Evolutionary conservation across 2,113 vertebrate species (phyloP).

Genomic region (Rhineura floridana): DNA sequence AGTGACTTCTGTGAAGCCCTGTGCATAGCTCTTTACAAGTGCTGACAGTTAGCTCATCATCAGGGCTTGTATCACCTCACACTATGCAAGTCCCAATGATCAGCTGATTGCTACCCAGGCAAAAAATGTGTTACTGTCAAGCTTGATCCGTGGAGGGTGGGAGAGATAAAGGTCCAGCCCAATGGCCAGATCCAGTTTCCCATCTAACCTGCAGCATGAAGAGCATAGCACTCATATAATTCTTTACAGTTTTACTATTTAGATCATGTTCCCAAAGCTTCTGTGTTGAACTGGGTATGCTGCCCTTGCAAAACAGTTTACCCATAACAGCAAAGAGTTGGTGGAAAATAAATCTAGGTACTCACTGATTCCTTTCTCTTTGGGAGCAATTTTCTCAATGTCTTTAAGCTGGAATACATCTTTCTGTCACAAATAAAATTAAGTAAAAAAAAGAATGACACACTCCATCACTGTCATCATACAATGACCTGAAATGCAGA

Average conservation of each 20-base stretch:
- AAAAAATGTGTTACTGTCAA: too few species aligned
- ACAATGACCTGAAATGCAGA: neutral
- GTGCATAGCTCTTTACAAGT: too few species aligned
- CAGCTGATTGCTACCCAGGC: too few species aligned
- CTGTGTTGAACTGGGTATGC: neutral
- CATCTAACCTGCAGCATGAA: neutral
- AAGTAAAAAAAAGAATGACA: conserved; percentile 42
- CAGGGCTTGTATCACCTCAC: too few species aligned
- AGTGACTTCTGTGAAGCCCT: too few species aligned
- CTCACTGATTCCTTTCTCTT: conserved; percentile 97
- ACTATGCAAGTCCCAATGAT: too few species aligned
- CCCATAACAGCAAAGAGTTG: conserved; percentile 3
- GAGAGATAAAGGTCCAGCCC: too few species aligned
- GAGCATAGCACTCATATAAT: neutral
- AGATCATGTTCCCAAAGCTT: neutral
- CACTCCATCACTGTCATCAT: conserved; percentile 14
- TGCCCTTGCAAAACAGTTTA: neutral
- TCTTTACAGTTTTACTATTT: neutral
- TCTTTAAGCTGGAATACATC: conserved; percentile 98
- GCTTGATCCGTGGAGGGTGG: too few species aligned
- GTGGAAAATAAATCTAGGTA: conserved; percentile 50
- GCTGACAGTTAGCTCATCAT: too few species aligned
- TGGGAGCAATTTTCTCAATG: conserved; percentile 97
- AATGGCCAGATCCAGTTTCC: too few species aligned
- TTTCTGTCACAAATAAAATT: conserved; percentile 79